Conservation (phyloP, 2,888 invertebrate species). For the Acanthosepion lycidas region DNA sequence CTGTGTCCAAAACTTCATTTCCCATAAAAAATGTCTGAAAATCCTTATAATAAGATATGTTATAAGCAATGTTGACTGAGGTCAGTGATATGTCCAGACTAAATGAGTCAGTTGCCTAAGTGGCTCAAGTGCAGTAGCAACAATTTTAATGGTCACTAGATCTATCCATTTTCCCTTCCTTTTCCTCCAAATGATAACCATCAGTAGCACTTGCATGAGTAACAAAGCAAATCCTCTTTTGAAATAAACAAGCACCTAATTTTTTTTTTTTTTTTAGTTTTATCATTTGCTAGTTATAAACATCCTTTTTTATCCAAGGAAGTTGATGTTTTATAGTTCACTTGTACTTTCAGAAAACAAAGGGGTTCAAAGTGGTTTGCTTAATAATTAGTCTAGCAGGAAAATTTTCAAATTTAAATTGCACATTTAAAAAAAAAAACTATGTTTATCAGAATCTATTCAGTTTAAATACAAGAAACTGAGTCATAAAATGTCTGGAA, state of each 20-base stretch:
- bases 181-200: neutral
- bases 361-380: no score
- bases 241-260: neutral
- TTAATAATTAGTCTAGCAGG: no score
- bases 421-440: no score
- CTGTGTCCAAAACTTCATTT: no score
- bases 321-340: no score
- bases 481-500: no score
- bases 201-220: neutral
- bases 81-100: neutral
- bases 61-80: neutral
- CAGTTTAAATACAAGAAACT: no score
- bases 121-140: neutral
- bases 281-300: neutral
- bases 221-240: neutral
- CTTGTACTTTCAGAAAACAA: no score
- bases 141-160: constrained; percentile 12
- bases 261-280: neutral
- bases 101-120: neutral
- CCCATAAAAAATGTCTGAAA: no score
- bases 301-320: no score
- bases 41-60: neutral
- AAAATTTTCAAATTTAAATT: no score
- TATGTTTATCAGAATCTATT: no score
- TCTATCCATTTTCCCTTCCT: constrained; percentile 13